Conservation (phyloP, 2,797 vertebrate species). For the Sebastes reedi region DNA sequence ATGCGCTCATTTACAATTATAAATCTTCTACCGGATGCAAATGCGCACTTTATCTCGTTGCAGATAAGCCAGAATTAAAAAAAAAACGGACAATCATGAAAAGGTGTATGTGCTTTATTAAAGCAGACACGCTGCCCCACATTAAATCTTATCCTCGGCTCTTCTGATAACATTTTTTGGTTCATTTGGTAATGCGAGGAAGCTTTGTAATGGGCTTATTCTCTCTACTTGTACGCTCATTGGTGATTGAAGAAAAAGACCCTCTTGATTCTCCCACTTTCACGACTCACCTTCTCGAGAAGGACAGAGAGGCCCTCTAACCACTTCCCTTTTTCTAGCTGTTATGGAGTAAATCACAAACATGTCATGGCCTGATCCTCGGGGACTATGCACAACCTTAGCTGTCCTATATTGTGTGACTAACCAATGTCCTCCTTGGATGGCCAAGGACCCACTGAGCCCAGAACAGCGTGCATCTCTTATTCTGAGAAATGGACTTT, state of each 20-base stretch:
- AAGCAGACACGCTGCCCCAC: conserved; percentile 11
- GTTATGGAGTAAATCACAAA: conserved; percentile 81
- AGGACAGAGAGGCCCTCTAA: conserved; percentile 73
- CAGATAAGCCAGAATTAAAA: neutral
- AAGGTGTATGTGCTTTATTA: conserved; percentile 4
- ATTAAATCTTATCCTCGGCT: conserved; percentile 28
- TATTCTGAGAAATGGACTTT: conserved; percentile 54
- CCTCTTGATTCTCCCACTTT: conserved; percentile 45
- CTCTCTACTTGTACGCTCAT: neutral
- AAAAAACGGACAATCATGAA: conserved; percentile 1
- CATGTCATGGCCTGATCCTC: conserved; percentile 65
- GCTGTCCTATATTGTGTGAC: conserved; percentile 57
- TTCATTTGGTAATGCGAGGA: conserved; percentile 31
- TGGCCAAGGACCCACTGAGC: conserved; percentile 61
- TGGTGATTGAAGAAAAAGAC: conserved; percentile 40
- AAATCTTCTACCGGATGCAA: conserved; percentile 14
- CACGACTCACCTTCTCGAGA: conserved; percentile 62
- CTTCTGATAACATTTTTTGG: neutral
- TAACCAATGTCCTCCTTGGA: conserved; percentile 64
- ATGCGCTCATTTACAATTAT: conserved; percentile 27
- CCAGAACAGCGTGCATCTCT: conserved; percentile 57
- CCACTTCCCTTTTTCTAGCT: conserved; percentile 61
- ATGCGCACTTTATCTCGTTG: conserved; percentile 2
- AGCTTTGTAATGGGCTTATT: conserved; percentile 21
- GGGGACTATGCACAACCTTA: conserved; percentile 68